phyloP scores from a whole-genome alignment of 2,113 vertebrate genomes.

The Tympanuchus pallidicinctus region DNA sequence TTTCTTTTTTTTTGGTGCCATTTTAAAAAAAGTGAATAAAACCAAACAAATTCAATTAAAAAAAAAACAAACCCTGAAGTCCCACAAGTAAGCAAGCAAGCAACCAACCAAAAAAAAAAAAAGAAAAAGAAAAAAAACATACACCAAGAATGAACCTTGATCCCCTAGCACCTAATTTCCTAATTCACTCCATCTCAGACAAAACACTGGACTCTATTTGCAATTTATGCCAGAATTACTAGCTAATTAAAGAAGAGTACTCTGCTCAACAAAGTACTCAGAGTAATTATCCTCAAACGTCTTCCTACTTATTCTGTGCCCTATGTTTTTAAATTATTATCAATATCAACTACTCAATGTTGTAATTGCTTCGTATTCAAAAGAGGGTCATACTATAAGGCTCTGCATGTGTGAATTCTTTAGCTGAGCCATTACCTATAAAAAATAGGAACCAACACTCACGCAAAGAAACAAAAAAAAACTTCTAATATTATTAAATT shows the following conservation, averaged over 20 bases:
- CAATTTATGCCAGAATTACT: not conserved
- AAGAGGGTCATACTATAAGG: not conserved
- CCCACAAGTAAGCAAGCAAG: too few relatives aligned
- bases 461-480: not conserved
- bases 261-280: not conserved
- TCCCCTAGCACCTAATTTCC: not conserved
- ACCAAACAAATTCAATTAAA: too few relatives aligned
- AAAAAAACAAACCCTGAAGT: too few relatives aligned
- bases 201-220: not conserved
- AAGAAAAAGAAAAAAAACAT: too few relatives aligned
- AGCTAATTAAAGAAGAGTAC: not conserved
- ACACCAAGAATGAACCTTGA: not conserved
- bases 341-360: not conserved
- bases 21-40: not conserved
- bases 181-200: not conserved
- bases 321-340: not conserved
- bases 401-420: not conserved
- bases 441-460: not conserved
- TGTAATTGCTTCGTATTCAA: not conserved
- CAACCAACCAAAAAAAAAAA: not conserved
- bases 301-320: not conserved
- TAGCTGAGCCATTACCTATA: not conserved
- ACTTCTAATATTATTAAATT: not conserved
- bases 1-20: not conserved
- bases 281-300: not conserved